phyloP scores from a whole-genome alignment of 1,140 invertebrate species.

The Zeugodacus cucurbitae region DNA sequence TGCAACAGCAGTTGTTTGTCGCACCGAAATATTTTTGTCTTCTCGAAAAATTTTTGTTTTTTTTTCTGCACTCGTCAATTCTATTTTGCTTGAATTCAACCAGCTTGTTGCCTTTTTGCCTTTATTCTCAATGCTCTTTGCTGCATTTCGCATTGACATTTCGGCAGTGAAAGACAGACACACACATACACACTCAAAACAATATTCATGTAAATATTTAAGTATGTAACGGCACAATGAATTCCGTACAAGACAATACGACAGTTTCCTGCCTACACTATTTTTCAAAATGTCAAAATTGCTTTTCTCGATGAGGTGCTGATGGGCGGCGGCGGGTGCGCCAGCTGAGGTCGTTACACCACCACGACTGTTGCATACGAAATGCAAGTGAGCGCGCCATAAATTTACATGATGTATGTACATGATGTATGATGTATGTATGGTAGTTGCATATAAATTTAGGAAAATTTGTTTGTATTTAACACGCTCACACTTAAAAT shows the following conservation, averaged over 20 bases:
- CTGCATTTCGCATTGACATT: conserved; percentile 18
- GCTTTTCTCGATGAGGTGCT: conserved; percentile 29
- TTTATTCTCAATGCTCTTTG: background rate
- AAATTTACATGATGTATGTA: background rate
- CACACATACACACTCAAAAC: background rate
- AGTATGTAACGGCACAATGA: background rate
- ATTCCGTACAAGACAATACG: background rate
- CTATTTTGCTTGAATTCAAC: background rate
- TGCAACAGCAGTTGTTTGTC: background rate
- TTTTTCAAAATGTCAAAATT: conserved; percentile 36
- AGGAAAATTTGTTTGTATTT: background rate
- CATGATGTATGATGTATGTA: too few species aligned
- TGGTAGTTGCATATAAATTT: background rate
- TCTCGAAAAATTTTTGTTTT: background rate
- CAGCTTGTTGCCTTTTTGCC: background rate
- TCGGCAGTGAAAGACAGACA: conserved; percentile 19
- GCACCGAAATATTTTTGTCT: background rate
- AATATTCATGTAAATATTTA: background rate
- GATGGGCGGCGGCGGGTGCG: background rate
- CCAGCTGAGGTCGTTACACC: conserved; percentile 12
- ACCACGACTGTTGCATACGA: background rate
- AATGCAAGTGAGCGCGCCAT: background rate
- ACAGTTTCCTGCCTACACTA: conserved; percentile 11
- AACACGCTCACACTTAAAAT: background rate
- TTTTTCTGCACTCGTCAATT: background rate